Percentiles rank a stretch among this genome's conserved stretches.
Conservation (phyloP, 1,140 invertebrate genomes). For the Chrysopa pallens region DNA sequence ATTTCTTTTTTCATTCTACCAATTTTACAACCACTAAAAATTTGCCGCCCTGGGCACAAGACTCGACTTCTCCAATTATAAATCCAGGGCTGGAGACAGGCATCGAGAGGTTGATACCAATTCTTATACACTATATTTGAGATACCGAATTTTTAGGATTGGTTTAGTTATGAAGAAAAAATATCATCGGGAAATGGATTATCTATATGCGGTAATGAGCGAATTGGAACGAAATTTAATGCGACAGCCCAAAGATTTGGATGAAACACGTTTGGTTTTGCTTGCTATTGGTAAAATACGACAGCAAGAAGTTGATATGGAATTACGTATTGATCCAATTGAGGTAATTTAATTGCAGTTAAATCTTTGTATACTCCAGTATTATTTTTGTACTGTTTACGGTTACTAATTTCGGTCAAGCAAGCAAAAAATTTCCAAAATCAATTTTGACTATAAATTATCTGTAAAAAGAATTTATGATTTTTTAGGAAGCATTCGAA, state of each 20-base stretch:
- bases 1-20: not conserved
- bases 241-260: slow-evolving; percentile 72
- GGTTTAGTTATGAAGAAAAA: slow-evolving; percentile 84
- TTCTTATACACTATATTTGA: slow-evolving; percentile 44
- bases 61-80: too few relatives aligned
- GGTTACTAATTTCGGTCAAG: too few relatives aligned
- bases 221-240: slow-evolving; percentile 79
- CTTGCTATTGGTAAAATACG: slow-evolving; percentile 82
- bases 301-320: slow-evolving; percentile 90
- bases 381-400: too few relatives aligned
- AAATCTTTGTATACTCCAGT: too few relatives aligned
- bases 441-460: not conserved
- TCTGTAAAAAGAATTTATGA: not conserved
- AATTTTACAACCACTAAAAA: too few relatives aligned
- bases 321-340: slow-evolving; percentile 80
- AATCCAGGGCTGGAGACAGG: too few relatives aligned
- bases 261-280: slow-evolving; percentile 87
- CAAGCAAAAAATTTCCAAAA: too few relatives aligned
- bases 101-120: too few relatives aligned
- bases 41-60: too few relatives aligned
- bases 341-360: too few relatives aligned
- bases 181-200: slow-evolving; percentile 86
- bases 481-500: slow-evolving; percentile 72
- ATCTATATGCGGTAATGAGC: slow-evolving; percentile 81
- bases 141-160: slow-evolving; percentile 59